Evolutionary conservation across 2,888 invertebrate genomes (phyloP).

Genomic region (Polydrusus tereticollis): DNA sequence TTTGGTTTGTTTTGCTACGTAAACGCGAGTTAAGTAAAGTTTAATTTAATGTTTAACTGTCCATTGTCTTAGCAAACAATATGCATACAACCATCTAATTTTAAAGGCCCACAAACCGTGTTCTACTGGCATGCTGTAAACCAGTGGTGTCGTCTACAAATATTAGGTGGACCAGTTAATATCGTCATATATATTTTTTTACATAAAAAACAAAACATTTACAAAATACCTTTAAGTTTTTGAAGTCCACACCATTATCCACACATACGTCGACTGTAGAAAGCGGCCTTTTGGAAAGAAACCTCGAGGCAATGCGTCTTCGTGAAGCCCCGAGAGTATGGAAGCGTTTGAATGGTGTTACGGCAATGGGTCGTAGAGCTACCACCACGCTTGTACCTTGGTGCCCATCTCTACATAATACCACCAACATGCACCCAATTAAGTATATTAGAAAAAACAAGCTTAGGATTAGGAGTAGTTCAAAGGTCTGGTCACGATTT

Average conservation of each 20-base stretch:
- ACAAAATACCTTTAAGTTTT: slow-evolving; percentile 25
- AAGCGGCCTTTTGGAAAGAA: slow-evolving; percentile 58
- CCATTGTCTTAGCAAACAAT: neutral
- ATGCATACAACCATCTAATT: too few relatives aligned
- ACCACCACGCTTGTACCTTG: slow-evolving; percentile 64
- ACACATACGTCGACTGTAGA: slow-evolving; percentile 51
- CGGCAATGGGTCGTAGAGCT: slow-evolving; percentile 60
- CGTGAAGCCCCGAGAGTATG: slow-evolving; percentile 60
- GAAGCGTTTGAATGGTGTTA: slow-evolving; percentile 63
- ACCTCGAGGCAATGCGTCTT: slow-evolving; percentile 61
- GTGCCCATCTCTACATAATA: slow-evolving; percentile 47
- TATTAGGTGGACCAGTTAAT: neutral
- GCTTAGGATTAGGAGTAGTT: neutral
- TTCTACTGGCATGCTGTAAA: neutral
- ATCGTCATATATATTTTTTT: neutral
- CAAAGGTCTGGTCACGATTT: neutral
- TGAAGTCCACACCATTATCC: slow-evolving; percentile 23
- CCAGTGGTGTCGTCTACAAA: neutral
- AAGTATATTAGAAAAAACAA: slow-evolving; percentile 32
- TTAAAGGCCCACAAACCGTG: neutral
- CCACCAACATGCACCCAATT: slow-evolving; percentile 61
- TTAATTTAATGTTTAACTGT: neutral
- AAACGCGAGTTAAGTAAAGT: neutral
- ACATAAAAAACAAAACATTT: neutral
- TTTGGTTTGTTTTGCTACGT: neutral